Percentiles rank a stretch among this genome's conserved stretches.
phyloP scores from a whole-genome alignment of 2,113 vertebrate genomes.

The Chaenocephalus aceratus region DNA sequence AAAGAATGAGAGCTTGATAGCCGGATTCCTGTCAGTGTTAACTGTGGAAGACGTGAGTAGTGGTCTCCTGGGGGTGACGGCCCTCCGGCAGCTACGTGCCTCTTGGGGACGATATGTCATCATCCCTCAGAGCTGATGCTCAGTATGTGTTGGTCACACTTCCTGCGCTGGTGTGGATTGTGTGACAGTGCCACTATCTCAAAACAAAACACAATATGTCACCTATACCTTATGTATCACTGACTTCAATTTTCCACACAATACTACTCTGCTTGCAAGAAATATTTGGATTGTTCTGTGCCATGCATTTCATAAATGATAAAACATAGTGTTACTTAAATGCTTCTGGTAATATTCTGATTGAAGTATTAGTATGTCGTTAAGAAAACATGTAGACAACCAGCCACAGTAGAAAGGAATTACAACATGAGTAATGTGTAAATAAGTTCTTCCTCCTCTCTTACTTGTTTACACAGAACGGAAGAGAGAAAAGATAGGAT shows the following conservation, averaged over 20 bases:
- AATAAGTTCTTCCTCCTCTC: conserved; percentile 63
- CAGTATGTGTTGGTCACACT: conserved; percentile 45
- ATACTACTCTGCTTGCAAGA: background rate
- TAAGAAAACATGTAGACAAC: conserved; percentile 43
- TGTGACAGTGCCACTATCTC: background rate
- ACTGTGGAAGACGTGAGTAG: conserved; percentile 45
- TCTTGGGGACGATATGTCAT: conserved; percentile 58
- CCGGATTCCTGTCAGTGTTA: conserved; percentile 38
- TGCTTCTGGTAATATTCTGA: conserved; percentile 20
- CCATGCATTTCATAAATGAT: background rate
- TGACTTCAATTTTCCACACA: background rate
- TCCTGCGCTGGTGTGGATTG: background rate
- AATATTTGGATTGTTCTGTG: conserved; percentile 9
- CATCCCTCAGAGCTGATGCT: conserved; percentile 46
- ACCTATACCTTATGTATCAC: background rate
- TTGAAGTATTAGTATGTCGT: conserved; percentile 36
- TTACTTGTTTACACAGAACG: conserved; percentile 61
- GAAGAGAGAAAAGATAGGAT: conserved; percentile 33
- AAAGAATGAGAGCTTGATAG: conserved; percentile 53
- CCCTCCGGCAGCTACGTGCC: conserved; percentile 42
- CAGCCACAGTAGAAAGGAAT: conserved; percentile 46
- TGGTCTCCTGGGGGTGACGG: conserved; percentile 40
- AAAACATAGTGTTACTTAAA: conserved; percentile 20
- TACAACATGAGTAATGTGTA: conserved; percentile 70
- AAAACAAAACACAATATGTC: conserved; percentile 30